These are phyloP conservation scores for Chiroxiphia lanceolata DNA, from an alignment of 2,797 vertebrate genomes.

Conservation along the genomic window DNA sequence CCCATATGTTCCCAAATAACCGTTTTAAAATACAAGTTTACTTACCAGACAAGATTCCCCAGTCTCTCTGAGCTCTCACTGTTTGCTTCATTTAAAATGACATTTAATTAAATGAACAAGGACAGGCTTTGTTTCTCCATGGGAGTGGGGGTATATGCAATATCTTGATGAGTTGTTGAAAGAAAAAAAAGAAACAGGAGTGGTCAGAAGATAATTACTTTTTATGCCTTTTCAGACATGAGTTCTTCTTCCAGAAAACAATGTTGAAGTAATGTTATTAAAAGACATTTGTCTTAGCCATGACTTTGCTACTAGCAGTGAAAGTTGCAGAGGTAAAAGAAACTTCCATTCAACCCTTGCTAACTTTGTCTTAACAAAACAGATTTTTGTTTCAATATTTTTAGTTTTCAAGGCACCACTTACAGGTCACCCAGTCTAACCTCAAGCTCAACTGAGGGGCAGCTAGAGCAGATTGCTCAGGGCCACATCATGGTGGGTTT, in stretches of 20 bases:
- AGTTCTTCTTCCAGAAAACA: neutral
- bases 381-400: neutral
- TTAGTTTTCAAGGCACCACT: neutral
- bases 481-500: rapidly evolving
- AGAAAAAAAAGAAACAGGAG: neutral
- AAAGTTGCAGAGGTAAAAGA: neutral
- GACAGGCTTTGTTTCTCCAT: slow-evolving; percentile 43
- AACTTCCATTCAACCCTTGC: neutral
- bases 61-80: neutral
- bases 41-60: slow-evolving; percentile 15
- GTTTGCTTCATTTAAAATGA: slow-evolving; percentile 69
- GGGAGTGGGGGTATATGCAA: neutral
- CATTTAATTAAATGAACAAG: slow-evolving; percentile 73
- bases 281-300: neutral
- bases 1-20: slow-evolving; percentile 46
- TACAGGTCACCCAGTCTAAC: neutral
- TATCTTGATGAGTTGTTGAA: slow-evolving; percentile 4
- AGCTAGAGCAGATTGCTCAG: neutral
- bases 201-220: slow-evolving; percentile 49
- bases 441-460: neutral
- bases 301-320: neutral
- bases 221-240: slow-evolving; percentile 8
- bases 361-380: neutral
- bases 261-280: neutral
- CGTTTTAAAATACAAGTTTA: slow-evolving; percentile 37